phyloP scores from a whole-genome alignment of 2,113 vertebrate genomes.

The Malaclemys terrapin region DNA sequence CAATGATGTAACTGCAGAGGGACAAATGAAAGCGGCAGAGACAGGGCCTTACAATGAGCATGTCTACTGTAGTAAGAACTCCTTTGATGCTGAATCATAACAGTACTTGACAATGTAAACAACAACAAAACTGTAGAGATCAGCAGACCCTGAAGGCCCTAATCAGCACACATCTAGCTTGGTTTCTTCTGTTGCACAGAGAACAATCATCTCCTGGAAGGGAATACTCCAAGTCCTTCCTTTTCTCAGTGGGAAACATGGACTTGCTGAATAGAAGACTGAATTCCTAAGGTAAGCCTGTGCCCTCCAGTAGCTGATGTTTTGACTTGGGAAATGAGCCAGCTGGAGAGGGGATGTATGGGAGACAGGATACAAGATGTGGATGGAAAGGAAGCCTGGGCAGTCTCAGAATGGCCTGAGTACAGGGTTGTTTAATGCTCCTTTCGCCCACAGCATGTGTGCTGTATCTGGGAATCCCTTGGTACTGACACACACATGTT shows the following conservation, averaged over 20 bases:
- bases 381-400: neutral
- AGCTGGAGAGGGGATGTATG: neutral
- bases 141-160: neutral
- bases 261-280: neutral
- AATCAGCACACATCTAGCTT: neutral
- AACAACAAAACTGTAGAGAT: neutral
- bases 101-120: rapidly evolving
- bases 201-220: neutral
- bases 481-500: too few species aligned
- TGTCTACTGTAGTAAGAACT: rapidly evolving
- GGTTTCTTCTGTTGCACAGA: neutral
- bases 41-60: neutral
- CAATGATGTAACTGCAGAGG: rapidly evolving
- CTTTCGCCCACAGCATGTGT: neutral
- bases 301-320: neutral
- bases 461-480: neutral
- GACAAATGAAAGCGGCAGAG: neutral
- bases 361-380: neutral
- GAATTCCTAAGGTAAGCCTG: rapidly evolving
- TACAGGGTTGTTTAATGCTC: neutral
- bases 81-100: neutral
- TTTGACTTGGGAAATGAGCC: neutral
- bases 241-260: neutral
- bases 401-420: neutral
- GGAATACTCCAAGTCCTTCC: neutral